Conservation (phyloP, 2,113 vertebrate genomes). For the Maccullochella peelii region DNA sequence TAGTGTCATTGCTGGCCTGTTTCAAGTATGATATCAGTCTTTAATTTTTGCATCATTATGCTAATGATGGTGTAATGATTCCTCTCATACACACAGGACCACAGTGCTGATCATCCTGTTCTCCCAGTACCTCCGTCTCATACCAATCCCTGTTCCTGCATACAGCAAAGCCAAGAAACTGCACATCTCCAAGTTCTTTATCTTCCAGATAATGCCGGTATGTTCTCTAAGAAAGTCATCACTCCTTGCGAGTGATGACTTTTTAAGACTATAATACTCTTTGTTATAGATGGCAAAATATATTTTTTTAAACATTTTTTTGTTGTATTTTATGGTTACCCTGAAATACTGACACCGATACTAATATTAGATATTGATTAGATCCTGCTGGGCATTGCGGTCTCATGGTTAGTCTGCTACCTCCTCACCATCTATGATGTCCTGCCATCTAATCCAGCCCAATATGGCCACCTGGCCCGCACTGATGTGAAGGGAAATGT, state of each 20-base stretch:
- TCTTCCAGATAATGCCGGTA: slow-evolving; percentile 95
- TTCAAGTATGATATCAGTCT: background rate
- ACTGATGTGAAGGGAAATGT: slow-evolving; percentile 89
- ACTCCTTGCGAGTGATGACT: background rate
- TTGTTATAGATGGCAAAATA: too few relatives aligned
- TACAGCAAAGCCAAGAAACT: slow-evolving; percentile 86
- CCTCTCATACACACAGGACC: slow-evolving; percentile 84
- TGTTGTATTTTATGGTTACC: background rate
- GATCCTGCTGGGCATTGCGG: slow-evolving; percentile 91
- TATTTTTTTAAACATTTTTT: background rate
- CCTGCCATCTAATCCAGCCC: slow-evolving; percentile 83
- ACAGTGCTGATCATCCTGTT: slow-evolving; percentile 90
- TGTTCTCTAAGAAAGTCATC: background rate
- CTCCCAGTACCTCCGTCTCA: slow-evolving; percentile 92
- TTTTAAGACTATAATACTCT: background rate
- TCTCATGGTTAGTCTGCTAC: slow-evolving; percentile 93
- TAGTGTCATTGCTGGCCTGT: background rate
- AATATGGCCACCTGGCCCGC: slow-evolving; percentile 89
- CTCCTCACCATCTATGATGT: slow-evolving; percentile 86
- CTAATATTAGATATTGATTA: slow-evolving; percentile 72
- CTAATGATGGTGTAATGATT: slow-evolving; percentile 28
- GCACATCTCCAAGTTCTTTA: slow-evolving; percentile 80
- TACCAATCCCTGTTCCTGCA: slow-evolving; percentile 85
- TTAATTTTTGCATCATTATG: background rate
- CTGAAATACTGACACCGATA: background rate